Conservation (phyloP, 2,113 vertebrate species). For the Ardeotis arabs region DNA sequence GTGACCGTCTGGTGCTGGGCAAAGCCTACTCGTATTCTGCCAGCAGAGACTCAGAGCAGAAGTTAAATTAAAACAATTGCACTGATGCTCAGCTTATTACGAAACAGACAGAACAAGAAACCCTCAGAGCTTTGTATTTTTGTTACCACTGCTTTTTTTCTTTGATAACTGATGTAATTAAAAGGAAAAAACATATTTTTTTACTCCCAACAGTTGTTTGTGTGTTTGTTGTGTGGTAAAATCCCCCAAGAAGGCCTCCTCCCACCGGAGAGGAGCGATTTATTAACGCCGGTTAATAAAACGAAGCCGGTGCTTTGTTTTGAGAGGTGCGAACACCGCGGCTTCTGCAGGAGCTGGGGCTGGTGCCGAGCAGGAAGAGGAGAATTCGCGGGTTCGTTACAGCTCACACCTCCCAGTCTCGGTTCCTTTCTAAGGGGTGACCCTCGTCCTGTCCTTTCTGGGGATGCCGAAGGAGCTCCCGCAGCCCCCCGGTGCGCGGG, state of each 20-base stretch:
- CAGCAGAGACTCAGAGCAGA: conserved; percentile 88
- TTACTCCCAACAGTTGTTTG: conserved; percentile 78
- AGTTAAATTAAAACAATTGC: conserved; percentile 81
- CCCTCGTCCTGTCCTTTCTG: accelerated
- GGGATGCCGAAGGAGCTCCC: background rate
- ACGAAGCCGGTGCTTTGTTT: background rate
- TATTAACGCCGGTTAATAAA: too few species aligned
- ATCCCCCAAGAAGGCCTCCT: background rate
- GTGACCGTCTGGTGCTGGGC: conserved; percentile 95
- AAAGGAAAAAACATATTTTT: conserved; percentile 94
- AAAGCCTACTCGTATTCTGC: conserved; percentile 92
- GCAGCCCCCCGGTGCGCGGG: accelerated
- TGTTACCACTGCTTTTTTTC: conserved; percentile 88
- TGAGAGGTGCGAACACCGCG: background rate
- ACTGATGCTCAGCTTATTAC: conserved; percentile 30
- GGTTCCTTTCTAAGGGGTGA: accelerated
- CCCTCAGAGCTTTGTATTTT: conserved; percentile 92
- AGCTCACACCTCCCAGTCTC: background rate
- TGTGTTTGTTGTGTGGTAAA: background rate
- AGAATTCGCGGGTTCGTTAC: accelerated
- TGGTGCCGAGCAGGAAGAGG: background rate
- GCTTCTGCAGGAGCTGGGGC: background rate
- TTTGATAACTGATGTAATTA: conserved; percentile 91
- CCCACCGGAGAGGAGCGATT: background rate
- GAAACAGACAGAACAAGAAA: conserved; percentile 27